Evolutionary conservation across 37 sponge, comb jelly and placozoan genomes (phyloP), one percentile per base, ranked within the genome.

Genomic region (Theonella swinhoei): DNA sequence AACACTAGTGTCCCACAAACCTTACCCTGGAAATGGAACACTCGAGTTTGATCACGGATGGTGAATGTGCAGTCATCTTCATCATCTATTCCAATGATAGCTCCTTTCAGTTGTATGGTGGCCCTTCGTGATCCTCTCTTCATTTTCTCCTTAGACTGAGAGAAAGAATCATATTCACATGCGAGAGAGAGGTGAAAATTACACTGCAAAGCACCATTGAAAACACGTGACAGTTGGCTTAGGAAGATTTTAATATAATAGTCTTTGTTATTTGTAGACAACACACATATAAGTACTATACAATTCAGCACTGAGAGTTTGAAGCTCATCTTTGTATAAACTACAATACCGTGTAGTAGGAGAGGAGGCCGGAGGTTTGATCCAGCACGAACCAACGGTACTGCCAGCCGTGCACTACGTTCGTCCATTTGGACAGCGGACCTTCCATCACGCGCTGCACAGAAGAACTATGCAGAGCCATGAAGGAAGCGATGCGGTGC

Each of bases 351-450:
- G 97, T 96, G 89, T 96, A 99, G 70, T 99, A 99, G 35, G 92
- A 94, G 39, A 99, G 89, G 1, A 92, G 85, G 3, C 97, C 97
- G 28, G 90, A 58, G n/a, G 60, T 84, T 66, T 92, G 85, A 80
- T 99, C 97, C 69, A 99, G 77, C 19, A 99, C 99, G 72, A 94
- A 99, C 93, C 97, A 99, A 30, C 99, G 82, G 72, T 96, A 94
- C 81, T 99, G 99, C 99, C 99, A 99, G 24, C 97, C 97, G 75
- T 92, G 81, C 37, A 99, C 95, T 41, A 96, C 91, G 60, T 96
- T 99, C 28, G 99, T 99, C 99, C 99, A 99, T 75, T 99, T 96
- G 59, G 95, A 94, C 20, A 99, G 84, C 59, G 99, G 95, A 1
- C 99, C 99, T 84, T 99, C 96, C 76, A 98, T 80, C 62, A 76